Evolutionary conservation across 1,140 invertebrate genomes (phyloP), one percentile per base, ranked within the genome.

Genomic region (Delia radicum): DNA sequence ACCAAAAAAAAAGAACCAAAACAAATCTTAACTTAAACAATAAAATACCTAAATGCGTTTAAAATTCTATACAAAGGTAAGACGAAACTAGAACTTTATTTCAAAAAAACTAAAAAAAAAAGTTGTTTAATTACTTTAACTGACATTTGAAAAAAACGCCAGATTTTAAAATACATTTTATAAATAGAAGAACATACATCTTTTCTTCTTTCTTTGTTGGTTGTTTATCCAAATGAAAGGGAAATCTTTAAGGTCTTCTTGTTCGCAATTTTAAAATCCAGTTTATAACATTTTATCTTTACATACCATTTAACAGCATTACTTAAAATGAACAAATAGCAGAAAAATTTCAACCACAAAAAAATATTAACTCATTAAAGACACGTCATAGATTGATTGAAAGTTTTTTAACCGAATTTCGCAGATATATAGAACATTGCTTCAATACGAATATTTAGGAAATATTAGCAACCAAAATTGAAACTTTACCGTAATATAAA

Each of bases 221-320:
- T n/a, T n/a, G n/a, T n/a, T n/a, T n/a, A n/a, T n/a, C n/a, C n/a
- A n/a, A n/a, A n/a, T n/a, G n/a, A n/a, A n/a, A n/a, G n/a, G n/a
- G n/a, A n/a, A n/a, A n/a, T n/a, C n/a, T n/a, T n/a, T n/a, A n/a
- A n/a, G n/a, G n/a, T n/a, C n/a, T n/a, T n/a, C n/a, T n/a, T n/a
- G n/a, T n/a, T n/a, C n/a, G n/a, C n/a, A n/a, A 3, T 65, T 65
- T 65, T 3, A 3, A 65, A 65, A 65, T 27, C 62, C 62, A 24
- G 27, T 27, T 65, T 31, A 65, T 29, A n/a, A 26, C 26, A 65
- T 15, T 29, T 65, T 65, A 65, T 65, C 62, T 65, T 65, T 29
- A 65, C 62, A 65, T 65, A 10, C 62, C 62, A 65, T 65, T 65
- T 65, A 65, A 65, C 27, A 29, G 26, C 26, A n/a, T n/a, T n/a